Base-by-base conservation (phyloP, 1,140 invertebrate genomes). In the Fopius arisanus region DNA sequence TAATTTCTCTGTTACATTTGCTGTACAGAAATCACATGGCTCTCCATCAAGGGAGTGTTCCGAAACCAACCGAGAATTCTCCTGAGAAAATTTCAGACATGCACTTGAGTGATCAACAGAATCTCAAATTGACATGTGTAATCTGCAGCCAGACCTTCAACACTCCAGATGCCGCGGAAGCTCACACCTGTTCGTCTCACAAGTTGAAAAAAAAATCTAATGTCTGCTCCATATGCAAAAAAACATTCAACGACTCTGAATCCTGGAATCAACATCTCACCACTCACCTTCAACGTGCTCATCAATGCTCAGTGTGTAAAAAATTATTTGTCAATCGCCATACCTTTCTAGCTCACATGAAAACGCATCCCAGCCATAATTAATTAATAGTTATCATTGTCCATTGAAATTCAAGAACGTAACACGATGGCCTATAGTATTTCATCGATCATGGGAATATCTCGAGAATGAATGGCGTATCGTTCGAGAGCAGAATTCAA, bases 281-380 rank as follows among this genome's bases (percentile, higher is more conserved):
- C 7, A 74, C 74, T 16, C 83, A 85, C 26, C 65, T 84, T 9
- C 63, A 78, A 19, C 76, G 76, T 2, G 80, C 77, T 14, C 73
- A 81, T 48, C 65, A 77, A 2, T 86, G 84, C 67, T 77, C 79
- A 0, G 67, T 82, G 37, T 86, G 84, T 43, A 75, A 76, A 0
- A 85, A 85, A 74, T 75, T 75, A 6, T 85, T 85, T 26, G 82
- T 85, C 12, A 85, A 83, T 70, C 78, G 73, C 77, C 72, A 78
- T 4, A 78, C 81, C 10, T 67, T 86, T 2, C 78, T 80, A 62
- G 80, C 78, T 74, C 84, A 85, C 28, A 54, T 82, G 63, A 83
- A 81, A 63, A 82, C 73, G 2, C 84, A 85, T 65, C 54, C 26
- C 28, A 51, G 10, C 2, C 23, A 59, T 23, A 59, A 59, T n/a